These are phyloP conservation scores for Syngnathoides biaculeatus DNA, from an alignment of 2,113 vertebrate species.

Conservation along the genomic window DNA sequence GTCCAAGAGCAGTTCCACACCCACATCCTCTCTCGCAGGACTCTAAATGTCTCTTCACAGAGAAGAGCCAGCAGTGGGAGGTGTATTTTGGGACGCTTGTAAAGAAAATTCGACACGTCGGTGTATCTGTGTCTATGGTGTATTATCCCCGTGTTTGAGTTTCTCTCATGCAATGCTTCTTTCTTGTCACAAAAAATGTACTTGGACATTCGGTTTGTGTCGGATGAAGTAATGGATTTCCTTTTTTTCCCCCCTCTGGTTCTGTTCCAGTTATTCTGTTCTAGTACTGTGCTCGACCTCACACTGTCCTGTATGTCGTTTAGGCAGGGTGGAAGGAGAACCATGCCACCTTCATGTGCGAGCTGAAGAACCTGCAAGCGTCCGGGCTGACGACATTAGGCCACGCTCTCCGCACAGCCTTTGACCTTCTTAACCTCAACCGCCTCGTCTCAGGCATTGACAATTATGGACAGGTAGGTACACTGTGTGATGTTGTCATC, in stretches of 20 bases:
- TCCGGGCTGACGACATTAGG: constrained; percentile 93
- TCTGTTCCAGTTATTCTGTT: neutral
- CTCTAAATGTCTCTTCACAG: constrained; percentile 7
- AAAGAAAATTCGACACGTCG: constrained; percentile 25
- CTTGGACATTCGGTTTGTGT: neutral
- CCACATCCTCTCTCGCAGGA: constrained; percentile 31
- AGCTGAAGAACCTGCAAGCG: constrained; percentile 97
- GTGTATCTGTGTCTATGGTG: constrained; percentile 14
- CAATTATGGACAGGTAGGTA: constrained; percentile 99
- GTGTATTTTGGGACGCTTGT: constrained; percentile 37
- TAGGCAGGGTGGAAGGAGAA: constrained; percentile 98
- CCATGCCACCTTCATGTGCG: constrained; percentile 95
- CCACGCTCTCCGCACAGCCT: constrained; percentile 90
- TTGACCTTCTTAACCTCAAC: constrained; percentile 98
- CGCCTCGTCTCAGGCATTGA: constrained; percentile 97
- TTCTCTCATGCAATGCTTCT: neutral
- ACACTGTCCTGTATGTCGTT: constrained; percentile 16
- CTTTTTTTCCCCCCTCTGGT: neutral
- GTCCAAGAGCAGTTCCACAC: constrained; percentile 25
- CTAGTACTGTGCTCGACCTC: neutral
- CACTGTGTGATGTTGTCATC: constrained; percentile 1
- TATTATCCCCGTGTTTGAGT: constrained; percentile 22
- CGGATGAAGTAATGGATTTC: neutral
- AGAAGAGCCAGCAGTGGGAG: constrained; percentile 30
- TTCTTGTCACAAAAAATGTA: neutral